Conservation (phyloP, 2,888 invertebrate genomes). For the Dryocosmus kuriphilus region DNA sequence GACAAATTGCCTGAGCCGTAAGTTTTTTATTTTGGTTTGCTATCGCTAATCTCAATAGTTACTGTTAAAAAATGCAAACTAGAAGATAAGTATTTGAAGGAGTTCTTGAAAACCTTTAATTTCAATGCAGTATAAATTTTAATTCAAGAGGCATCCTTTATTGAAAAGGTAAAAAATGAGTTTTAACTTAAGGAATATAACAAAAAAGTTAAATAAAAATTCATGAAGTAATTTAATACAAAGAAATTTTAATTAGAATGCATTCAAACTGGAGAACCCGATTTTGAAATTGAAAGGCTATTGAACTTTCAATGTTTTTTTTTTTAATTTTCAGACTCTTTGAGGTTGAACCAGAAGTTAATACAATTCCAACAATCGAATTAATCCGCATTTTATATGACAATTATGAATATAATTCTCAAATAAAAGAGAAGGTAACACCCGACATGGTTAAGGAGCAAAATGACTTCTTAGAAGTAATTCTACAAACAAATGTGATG, state of each 20-base stretch:
- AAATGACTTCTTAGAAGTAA: constrained; percentile 65
- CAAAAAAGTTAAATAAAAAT: too few relatives aligned
- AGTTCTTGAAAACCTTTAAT: too few relatives aligned
- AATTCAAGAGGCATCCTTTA: too few relatives aligned
- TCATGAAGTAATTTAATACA: too few relatives aligned
- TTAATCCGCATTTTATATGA: constrained; percentile 64
- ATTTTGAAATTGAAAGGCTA: too few relatives aligned
- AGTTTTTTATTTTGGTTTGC: constrained; percentile 47
- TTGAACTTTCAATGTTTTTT: not conserved
- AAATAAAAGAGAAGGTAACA: constrained; percentile 62
- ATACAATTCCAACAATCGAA: constrained; percentile 64
- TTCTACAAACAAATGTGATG: constrained; percentile 70
- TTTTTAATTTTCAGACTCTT: constrained; percentile 62
- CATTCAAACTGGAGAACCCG: too few relatives aligned
- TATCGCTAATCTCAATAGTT: not conserved
- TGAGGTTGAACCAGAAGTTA: constrained; percentile 57
- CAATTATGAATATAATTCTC: constrained; percentile 64
- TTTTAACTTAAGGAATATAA: too few relatives aligned
- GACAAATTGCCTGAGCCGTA: constrained; percentile 66
- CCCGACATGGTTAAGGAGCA: constrained; percentile 62
- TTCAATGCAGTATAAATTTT: too few relatives aligned
- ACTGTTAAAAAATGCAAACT: not conserved
- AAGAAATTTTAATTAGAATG: too few relatives aligned
- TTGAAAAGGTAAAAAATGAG: too few relatives aligned
- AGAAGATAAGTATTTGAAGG: too few relatives aligned